A percentile compares a stretch with the other conserved stretches of the same genome.
Evolutionary conservation across 1,140 invertebrate genomes (phyloP).

Genomic region (Drosophila guanche): DNA sequence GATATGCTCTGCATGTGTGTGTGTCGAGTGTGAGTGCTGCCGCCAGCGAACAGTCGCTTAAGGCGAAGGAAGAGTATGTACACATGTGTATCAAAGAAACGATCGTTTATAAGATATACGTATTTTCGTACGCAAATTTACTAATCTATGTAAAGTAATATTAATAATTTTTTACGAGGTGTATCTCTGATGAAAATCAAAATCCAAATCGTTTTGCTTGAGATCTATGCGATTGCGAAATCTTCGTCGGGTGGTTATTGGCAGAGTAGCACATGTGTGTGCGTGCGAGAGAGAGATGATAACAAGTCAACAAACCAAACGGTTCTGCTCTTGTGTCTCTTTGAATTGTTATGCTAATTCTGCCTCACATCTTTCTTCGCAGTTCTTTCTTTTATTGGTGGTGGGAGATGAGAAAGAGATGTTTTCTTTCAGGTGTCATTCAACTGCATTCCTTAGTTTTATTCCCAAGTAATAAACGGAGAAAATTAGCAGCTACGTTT

Average conservation of each 20-base stretch:
- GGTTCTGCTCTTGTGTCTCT: too few relatives aligned
- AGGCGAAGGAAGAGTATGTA: slow-evolving; percentile 9
- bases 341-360: slow-evolving; percentile 38
- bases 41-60: not conserved
- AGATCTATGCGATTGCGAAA: not conserved
- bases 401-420: slow-evolving; percentile 2
- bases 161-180: too few relatives aligned
- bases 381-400: slow-evolving; percentile 5
- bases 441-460: slow-evolving; percentile 43
- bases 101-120: too few relatives aligned
- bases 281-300: slow-evolving; percentile 14
- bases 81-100: slow-evolving; percentile 13
- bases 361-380: slow-evolving; percentile 3
- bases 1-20: slow-evolving; percentile 25
- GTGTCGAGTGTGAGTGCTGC: slow-evolving; percentile 1
- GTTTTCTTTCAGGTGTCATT: slow-evolving; percentile 45
- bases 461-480: slow-evolving; percentile 12
- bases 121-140: too few relatives aligned
- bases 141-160: too few relatives aligned
- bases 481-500: slow-evolving; percentile 32
- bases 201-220: not conserved
- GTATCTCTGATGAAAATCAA: too few relatives aligned
- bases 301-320: slow-evolving; percentile 9
- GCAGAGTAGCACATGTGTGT: too few relatives aligned
- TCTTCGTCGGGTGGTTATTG: not conserved